phyloP scores from a whole-genome alignment of 1,140 invertebrate genomes.

The Tribolium madens region DNA sequence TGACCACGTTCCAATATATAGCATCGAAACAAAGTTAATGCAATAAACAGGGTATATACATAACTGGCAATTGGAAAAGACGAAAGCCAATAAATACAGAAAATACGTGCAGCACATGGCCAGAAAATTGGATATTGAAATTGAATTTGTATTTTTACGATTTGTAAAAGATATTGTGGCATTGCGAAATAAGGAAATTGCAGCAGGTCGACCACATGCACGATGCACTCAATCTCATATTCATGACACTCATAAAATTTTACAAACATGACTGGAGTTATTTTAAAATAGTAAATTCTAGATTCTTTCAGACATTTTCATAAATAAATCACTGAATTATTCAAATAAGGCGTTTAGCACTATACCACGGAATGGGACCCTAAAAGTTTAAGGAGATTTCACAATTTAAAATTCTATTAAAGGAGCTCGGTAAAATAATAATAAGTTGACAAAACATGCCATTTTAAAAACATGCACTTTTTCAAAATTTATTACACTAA shows the following conservation, averaged over 20 bases:
- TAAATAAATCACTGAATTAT: not conserved
- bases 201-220: not conserved
- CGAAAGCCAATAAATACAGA: constrained; percentile 43
- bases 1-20: not conserved
- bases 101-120: constrained; percentile 46
- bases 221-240: constrained; percentile 18
- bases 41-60: constrained; percentile 44
- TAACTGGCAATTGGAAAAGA: constrained; percentile 15
- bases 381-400: not conserved
- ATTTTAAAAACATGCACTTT: too few relatives aligned
- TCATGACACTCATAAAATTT: not conserved
- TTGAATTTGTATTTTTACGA: constrained; percentile 52
- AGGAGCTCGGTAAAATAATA: not conserved
- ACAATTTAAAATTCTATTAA: not conserved
- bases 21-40: constrained; percentile 44
- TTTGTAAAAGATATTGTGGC: constrained; percentile 48
- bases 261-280: not conserved
- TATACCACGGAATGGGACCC: not conserved
- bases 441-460: too few relatives aligned
- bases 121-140: constrained; percentile 49
- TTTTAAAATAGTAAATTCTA: not conserved
- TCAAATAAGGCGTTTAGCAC: not conserved
- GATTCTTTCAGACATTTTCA: not conserved
- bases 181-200: constrained; percentile 42
- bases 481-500: too few relatives aligned